Conservation (phyloP, 2,113 vertebrate species). For the Corynorhinus townsendii region DNA sequence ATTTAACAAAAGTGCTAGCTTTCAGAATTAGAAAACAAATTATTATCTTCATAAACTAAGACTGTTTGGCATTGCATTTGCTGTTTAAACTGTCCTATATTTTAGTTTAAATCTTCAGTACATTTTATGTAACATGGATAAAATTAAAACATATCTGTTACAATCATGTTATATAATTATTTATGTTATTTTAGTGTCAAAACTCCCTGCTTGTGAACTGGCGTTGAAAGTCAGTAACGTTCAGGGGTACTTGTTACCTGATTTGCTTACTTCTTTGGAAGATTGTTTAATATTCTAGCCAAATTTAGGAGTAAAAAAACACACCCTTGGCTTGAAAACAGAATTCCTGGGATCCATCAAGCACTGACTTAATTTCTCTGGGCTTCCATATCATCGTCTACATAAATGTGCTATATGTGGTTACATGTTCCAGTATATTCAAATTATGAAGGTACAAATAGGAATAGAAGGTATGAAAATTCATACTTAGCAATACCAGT, state of each 20-base stretch:
- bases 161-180: background rate
- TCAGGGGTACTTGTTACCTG: background rate
- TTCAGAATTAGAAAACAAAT: conserved; percentile 41
- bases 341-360: background rate
- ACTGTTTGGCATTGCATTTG: background rate
- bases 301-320: background rate
- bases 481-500: background rate
- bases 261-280: background rate
- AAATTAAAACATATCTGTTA: background rate
- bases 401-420: background rate
- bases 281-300: background rate
- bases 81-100: background rate
- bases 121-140: background rate
- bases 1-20: conserved; percentile 13
- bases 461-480: background rate
- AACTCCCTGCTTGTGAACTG: background rate
- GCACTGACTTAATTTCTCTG: background rate
- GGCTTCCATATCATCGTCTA: background rate
- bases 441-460: background rate
- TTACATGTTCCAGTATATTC: background rate
- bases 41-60: background rate
- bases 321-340: background rate
- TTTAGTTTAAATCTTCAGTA: background rate
- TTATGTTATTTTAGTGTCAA: background rate
- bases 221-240: background rate